A percentile compares a stretch with the other conserved stretches of the same genome.
Conservation (phyloP, 2,888 invertebrate species). For the Galerucella calmariensis region DNA sequence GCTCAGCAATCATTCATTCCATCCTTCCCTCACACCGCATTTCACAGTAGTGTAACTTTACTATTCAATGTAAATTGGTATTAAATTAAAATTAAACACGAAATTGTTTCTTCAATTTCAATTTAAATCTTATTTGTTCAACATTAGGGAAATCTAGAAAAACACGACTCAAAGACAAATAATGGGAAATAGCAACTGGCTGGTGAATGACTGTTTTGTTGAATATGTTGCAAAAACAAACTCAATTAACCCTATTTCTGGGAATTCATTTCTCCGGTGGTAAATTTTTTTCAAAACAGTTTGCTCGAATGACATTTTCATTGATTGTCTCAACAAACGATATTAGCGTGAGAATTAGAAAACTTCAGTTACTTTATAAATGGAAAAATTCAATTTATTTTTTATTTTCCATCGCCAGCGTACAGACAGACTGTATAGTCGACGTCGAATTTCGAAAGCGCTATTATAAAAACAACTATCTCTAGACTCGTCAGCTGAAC, state of each 20-base stretch:
- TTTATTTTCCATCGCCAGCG: too few relatives aligned
- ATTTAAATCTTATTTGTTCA: not conserved
- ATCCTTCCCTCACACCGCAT: not conserved
- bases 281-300: not conserved
- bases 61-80: constrained; percentile 14
- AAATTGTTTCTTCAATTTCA: constrained; percentile 8
- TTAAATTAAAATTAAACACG: constrained; percentile 15
- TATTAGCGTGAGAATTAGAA: too few relatives aligned
- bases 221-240: not conserved
- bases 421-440: too few relatives aligned
- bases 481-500: too few relatives aligned
- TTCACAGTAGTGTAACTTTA: not conserved
- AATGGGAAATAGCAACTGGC: not conserved
- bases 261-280: not conserved
- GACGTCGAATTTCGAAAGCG: too few relatives aligned
- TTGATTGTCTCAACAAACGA: too few relatives aligned
- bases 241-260: not conserved
- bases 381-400: too few relatives aligned
- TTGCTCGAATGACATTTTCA: too few relatives aligned
- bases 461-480: too few relatives aligned
- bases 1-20: not conserved
- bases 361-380: too few relatives aligned
- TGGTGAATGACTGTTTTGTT: not conserved
- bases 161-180: not conserved
- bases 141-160: not conserved